Percentiles rank a stretch among this genome's conserved stretches.
These are phyloP conservation scores for Phrynocephalus versicolor DNA, from an alignment of 2,113 vertebrate species.

Conservation along the genomic window DNA sequence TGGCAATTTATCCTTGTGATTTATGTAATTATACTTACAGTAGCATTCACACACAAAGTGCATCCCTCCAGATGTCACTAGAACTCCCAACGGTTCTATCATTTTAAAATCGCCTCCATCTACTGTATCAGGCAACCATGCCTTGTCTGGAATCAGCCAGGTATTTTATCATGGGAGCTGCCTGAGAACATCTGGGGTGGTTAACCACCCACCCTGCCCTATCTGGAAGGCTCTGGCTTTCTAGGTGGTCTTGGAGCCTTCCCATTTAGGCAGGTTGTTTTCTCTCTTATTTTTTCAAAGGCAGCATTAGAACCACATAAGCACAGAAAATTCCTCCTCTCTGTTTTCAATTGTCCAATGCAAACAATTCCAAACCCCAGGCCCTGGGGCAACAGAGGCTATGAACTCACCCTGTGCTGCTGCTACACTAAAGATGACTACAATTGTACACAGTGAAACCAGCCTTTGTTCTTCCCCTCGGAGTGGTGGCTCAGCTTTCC, in stretches of 20 bases:
- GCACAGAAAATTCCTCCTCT: neutral
- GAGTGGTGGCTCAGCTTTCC: neutral
- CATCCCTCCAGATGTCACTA: too few relatives aligned
- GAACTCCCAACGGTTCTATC: too few relatives aligned
- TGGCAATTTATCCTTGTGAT: too few relatives aligned
- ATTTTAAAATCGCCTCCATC: too few relatives aligned
- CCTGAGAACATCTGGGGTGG: neutral
- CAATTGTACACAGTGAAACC: neutral
- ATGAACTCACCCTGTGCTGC: neutral
- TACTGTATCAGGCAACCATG: neutral
- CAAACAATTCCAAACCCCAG: slow-evolving; percentile 14
- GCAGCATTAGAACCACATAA: slow-evolving; percentile 13
- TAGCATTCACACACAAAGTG: too few relatives aligned
- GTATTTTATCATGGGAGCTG: neutral
- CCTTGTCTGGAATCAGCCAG: neutral
- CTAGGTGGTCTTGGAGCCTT: slow-evolving; percentile 28
- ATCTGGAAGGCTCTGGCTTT: neutral
- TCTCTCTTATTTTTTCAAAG: neutral
- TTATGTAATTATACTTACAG: neutral
- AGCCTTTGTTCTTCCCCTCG: neutral
- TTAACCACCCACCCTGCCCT: neutral
- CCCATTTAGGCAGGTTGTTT: slow-evolving; percentile 19
- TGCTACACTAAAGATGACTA: neutral
- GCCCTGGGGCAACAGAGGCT: neutral
- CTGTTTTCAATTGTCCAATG: slow-evolving; percentile 26